Base-by-base conservation (phyloP, 2,113 vertebrate species). In the Rhipidura dahli region DNA sequence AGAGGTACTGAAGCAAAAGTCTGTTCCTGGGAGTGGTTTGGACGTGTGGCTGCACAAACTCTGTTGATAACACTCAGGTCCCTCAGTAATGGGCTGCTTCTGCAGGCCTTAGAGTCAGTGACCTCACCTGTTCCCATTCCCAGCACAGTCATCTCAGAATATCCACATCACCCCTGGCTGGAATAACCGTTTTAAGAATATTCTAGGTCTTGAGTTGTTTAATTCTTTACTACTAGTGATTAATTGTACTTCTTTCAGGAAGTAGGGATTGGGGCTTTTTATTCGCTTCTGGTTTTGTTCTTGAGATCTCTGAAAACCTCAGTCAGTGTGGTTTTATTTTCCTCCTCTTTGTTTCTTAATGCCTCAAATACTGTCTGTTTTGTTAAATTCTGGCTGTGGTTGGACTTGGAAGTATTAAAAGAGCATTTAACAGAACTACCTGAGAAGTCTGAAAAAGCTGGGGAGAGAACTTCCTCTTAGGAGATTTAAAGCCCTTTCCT, bases 401-500 rank as follows among this genome's bases (percentile, higher is more conserved):
- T 63, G 35, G 65, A 31, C 19, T 69, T 95, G 73, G 20, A 89
- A 89, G 45, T 81, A 76, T 69, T 87, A 91, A 82, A 95, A 12
- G 9, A 53, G 10, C 39, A 17, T 91, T 94, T 82, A 94, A 61
- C 20, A 75, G 57, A 84, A 53, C 57, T 65, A 75, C 73, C 61
- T 61, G 87, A 93, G 80, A 66, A 81, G 57, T 57, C 81, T 91
- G 61, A 84, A 51, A 78, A 80, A 77, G n/a, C 13, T 80, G 50
- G 63, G 64, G 63, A 83, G 49, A 80, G 15, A 86, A 77, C 44
- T 91, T 96, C 71, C 82, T 80, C 82, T 86, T 95, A 11, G 27
- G 92, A 93, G 85, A 83, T 37, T 96, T 88, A 49, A 90, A 88
- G 33, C 28, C 39, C 27, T 70, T 91, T 95, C n/a, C 72, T 93